phyloP scores from a whole-genome alignment of 2,797 vertebrate species.

The Rhadinocentrus ornatus region DNA sequence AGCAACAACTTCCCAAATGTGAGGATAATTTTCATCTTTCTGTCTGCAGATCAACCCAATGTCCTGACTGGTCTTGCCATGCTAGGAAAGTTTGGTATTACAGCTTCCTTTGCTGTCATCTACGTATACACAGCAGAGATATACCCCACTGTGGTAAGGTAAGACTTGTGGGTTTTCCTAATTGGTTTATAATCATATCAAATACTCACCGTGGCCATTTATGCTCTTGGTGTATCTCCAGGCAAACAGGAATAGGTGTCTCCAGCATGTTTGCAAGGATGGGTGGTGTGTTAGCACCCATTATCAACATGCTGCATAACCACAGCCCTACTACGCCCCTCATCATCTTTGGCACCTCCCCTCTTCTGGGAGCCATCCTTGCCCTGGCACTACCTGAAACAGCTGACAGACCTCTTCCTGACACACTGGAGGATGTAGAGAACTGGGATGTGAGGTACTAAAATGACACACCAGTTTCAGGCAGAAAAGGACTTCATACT shows the following conservation, averaged over 20 bases:
- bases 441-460: slow-evolving; percentile 72
- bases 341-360: slow-evolving; percentile 73
- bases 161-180: slow-evolving; percentile 2
- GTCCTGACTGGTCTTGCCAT: slow-evolving; percentile 83
- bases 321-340: slow-evolving; percentile 67
- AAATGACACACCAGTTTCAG: background rate
- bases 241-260: slow-evolving; percentile 82
- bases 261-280: slow-evolving; percentile 80
- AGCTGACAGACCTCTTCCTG: slow-evolving; percentile 75
- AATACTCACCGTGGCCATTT: background rate
- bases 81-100: slow-evolving; percentile 92
- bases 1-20: background rate
- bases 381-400: slow-evolving; percentile 80
- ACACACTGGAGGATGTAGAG: slow-evolving; percentile 79
- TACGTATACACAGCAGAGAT: slow-evolving; percentile 95
- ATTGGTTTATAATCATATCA: background rate
- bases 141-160: slow-evolving; percentile 89
- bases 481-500: background rate
- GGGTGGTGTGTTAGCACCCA: slow-evolving; percentile 79
- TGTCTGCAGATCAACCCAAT: slow-evolving; percentile 65
- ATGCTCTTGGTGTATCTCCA: slow-evolving; percentile 28
- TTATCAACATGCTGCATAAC: slow-evolving; percentile 78
- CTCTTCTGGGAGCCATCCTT: slow-evolving; percentile 75
- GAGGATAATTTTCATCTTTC: background rate
- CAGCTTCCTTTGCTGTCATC: slow-evolving; percentile 90